Conservation (phyloP, 53 echinoderm and acorn worm species). For the Mesocentrotus franciscanus region DNA sequence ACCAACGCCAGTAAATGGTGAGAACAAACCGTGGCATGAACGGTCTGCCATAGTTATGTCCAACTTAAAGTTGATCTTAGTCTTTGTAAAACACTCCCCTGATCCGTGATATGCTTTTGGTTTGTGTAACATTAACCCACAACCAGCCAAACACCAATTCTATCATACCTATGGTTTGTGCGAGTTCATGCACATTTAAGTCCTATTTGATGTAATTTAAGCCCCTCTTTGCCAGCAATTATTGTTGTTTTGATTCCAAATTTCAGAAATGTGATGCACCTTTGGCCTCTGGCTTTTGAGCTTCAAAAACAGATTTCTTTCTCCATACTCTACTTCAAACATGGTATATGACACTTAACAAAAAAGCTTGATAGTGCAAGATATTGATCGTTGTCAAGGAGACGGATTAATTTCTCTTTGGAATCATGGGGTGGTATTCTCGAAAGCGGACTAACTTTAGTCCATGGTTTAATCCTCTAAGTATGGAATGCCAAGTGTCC, state of each 20-base stretch:
- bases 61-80: no score
- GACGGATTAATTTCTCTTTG: neutral
- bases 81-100: no score
- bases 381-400: neutral
- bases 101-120: neutral
- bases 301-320: neutral
- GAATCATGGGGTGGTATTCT: neutral
- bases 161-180: neutral
- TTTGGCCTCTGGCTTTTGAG: neutral
- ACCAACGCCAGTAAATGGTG: no score
- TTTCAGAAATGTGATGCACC: constrained; percentile 14
- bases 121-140: neutral
- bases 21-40: no score
- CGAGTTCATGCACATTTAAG: neutral
- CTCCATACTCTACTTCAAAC: neutral
- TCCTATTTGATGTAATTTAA: neutral
- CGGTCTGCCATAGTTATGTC: no score
- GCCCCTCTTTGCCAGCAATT: neutral
- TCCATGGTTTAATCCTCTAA: no score
- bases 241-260: constrained; percentile 7
- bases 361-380: neutral
- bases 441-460: no score
- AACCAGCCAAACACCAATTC: neutral
- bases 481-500: no score
- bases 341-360: neutral